phyloP scores from a whole-genome alignment of 2,113 vertebrate genomes.

The Pelmatolapia mariae region DNA sequence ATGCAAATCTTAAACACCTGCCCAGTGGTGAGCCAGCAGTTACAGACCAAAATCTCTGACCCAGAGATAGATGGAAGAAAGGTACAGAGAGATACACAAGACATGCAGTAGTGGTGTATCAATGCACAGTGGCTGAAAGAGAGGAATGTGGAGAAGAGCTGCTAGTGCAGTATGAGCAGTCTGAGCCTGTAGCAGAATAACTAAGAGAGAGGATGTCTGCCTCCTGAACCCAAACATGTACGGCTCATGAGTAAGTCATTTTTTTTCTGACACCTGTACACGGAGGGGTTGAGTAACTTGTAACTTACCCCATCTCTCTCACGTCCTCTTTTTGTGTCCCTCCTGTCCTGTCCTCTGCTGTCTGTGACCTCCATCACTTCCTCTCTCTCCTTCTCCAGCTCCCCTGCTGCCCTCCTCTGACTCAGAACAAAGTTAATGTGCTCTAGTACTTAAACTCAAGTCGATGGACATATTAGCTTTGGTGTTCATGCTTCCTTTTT shows the following conservation, averaged over 20 bases:
- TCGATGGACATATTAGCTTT: constrained; percentile 42
- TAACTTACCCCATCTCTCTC: constrained; percentile 60
- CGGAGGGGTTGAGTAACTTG: constrained; percentile 32
- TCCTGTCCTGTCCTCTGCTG: constrained; percentile 30
- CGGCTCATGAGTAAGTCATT: background rate
- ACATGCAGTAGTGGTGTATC: background rate
- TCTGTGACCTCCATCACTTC: background rate
- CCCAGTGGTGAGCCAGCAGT: background rate
- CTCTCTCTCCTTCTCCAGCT: constrained; percentile 44
- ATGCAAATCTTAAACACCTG: background rate
- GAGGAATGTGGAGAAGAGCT: background rate
- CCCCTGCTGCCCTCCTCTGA: constrained; percentile 66
- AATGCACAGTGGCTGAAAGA: background rate
- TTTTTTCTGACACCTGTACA: constrained; percentile 11
- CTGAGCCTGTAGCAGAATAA: background rate
- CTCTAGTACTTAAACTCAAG: background rate
- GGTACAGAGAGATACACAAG: background rate
- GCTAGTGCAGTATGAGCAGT: background rate
- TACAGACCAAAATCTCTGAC: background rate
- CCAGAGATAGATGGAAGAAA: background rate
- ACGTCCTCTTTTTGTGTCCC: constrained; percentile 59
- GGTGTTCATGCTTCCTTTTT: background rate
- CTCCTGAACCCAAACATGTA: background rate
- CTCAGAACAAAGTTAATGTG: constrained; percentile 70
- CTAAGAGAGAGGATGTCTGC: background rate